Conservation (phyloP, 2,797 vertebrate genomes). For the Takifugu ocellatus region DNA sequence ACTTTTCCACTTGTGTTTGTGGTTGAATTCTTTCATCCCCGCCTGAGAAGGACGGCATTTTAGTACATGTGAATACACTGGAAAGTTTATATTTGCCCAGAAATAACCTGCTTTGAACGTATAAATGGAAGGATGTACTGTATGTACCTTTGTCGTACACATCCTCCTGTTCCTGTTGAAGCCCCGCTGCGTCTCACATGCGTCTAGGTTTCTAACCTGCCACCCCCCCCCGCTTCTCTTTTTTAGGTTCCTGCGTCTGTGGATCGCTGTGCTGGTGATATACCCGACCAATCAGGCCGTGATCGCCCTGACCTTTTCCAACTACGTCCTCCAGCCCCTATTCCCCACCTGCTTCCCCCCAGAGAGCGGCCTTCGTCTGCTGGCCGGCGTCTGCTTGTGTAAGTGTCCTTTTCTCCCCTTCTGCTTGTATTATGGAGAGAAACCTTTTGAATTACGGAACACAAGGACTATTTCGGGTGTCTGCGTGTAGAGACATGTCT, state of each 20-base stretch:
- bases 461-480: neutral
- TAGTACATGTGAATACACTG: too few relatives aligned
- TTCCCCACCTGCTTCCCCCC: conserved; percentile 90
- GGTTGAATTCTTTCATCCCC: too few relatives aligned
- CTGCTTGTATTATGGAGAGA: neutral
- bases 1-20: too few relatives aligned
- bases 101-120: conserved; percentile 17
- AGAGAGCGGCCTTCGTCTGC: conserved; percentile 82
- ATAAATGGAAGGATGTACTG: conserved; percentile 24
- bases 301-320: conserved; percentile 92
- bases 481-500: conserved; percentile 15
- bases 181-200: conserved; percentile 6
- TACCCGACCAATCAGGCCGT: conserved; percentile 94
- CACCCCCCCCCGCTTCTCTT: neutral
- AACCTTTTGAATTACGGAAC: neutral
- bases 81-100: too few relatives aligned
- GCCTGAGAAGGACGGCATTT: too few relatives aligned
- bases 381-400: conserved; percentile 88
- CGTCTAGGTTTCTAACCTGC: neutral
- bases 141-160: conserved; percentile 7
- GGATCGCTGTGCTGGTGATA: conserved; percentile 92
- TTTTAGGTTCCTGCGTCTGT: conserved; percentile 86
- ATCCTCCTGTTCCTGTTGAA: conserved; percentile 11
- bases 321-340: conserved; percentile 89
- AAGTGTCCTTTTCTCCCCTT: conserved; percentile 49